Percentiles rank a stretch among this genome's conserved stretches.
These are phyloP conservation scores for Gnatocerus cornutus DNA, from an alignment of 2,888 invertebrate species.

Conservation along the genomic window DNA sequence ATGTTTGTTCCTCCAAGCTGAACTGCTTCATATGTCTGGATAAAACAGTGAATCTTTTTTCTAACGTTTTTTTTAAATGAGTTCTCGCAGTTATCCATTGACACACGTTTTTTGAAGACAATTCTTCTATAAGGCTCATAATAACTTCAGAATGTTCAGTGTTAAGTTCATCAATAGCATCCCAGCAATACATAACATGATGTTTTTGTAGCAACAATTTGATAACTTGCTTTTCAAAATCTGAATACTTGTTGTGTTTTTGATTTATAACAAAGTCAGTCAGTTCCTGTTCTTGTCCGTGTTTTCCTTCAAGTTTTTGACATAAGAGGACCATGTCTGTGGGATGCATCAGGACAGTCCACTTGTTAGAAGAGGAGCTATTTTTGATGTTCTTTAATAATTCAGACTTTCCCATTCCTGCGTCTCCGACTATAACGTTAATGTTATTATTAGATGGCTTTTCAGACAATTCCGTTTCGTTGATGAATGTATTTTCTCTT, in stretches of 20 bases:
- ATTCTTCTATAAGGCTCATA: background rate
- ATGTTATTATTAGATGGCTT: background rate
- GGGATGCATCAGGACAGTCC: background rate
- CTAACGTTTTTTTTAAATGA: slow-evolving; percentile 15
- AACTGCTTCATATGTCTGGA: slow-evolving; percentile 14
- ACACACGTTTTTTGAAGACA: background rate
- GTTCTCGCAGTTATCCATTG: slow-evolving; percentile 28
- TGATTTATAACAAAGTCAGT: slow-evolving; percentile 1
- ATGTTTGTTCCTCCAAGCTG: slow-evolving; percentile 9
- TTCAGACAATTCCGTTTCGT: slow-evolving; percentile 7
- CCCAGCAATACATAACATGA: slow-evolving; percentile 22
- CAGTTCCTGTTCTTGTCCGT: background rate
- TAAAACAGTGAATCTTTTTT: slow-evolving; percentile 17
- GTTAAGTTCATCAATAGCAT: slow-evolving; percentile 21
- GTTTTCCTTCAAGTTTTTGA: background rate
- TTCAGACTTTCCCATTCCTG: slow-evolving; percentile 25
- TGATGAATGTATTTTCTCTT: background rate
- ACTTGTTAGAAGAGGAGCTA: background rate
- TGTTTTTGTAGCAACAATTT: slow-evolving; percentile 5
- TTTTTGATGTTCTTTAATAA: slow-evolving; percentile 20
- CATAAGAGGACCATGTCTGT: slow-evolving; percentile 8
- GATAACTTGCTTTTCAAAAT: slow-evolving; percentile 6
- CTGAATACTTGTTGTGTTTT: background rate
- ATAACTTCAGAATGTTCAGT: background rate
- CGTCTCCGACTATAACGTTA: slow-evolving; percentile 9